phyloP scores from a whole-genome alignment of 2,113 vertebrate genomes.

The Zosterops hypoxanthus region DNA sequence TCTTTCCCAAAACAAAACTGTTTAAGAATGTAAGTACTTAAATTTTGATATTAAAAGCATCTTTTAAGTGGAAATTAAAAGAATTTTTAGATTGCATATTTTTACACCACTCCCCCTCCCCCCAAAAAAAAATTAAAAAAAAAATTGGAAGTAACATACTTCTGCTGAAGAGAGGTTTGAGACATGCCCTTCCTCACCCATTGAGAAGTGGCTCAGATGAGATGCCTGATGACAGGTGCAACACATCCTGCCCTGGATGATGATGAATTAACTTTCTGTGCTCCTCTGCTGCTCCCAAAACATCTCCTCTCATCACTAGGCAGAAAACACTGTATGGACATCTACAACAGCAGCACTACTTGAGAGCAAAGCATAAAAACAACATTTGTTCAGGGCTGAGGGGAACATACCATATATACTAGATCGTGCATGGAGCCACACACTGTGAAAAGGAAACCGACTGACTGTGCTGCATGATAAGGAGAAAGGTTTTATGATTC shows the following conservation, averaged over 20 bases:
- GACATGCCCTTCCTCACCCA: not conserved
- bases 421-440: rapidly evolving
- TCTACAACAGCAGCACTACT: not conserved
- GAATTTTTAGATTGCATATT: not conserved
- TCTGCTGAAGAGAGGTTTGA: not conserved
- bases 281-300: not conserved
- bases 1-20: not conserved
- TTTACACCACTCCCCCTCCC: rapidly evolving
- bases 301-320: not conserved
- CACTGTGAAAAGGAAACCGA: not conserved
- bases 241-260: not conserved
- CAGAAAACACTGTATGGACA: not conserved
- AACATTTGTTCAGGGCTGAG: not conserved
- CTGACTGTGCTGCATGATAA: not conserved
- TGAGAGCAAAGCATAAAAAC: not conserved
- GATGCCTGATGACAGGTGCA: not conserved
- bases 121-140: no score
- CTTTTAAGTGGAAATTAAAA: not conserved
- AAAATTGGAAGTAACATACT: not conserved
- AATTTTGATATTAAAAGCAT: not conserved
- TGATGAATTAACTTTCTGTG: not conserved
- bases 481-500: not conserved
- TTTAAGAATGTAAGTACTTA: not conserved
- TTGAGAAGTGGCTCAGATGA: not conserved
- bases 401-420: not conserved